Evolutionary conservation across 2,888 invertebrate genomes (phyloP), one percentile per base, ranked within the genome.

Genomic region (Lasioglossum morio): DNA sequence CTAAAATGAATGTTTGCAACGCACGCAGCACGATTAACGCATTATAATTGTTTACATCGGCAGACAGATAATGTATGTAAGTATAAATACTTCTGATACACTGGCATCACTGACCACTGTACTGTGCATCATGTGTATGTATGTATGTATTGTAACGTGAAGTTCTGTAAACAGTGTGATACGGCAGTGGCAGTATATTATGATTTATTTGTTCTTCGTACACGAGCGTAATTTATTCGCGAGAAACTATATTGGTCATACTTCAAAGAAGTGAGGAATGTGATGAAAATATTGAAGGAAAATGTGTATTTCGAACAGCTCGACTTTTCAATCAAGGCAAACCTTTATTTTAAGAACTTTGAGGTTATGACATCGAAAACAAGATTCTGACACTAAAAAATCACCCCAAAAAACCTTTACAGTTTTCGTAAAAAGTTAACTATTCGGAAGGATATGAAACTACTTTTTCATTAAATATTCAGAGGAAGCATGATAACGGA

Each of bases 291-390:
- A 76, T 86, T 69, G 34, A 78, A 48, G n/a, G 30, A 86, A 86
- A 79, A 86, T 86, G 86, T 53, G 77, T 72, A 66, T 78, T 77
- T 37, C 8, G 66, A 76, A 82, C 53, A 74, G 23, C 72, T 72
- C 48, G 57, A 79, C 40, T 43, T 75, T 79, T 43, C 72, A 72
- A 78, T 78, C 63, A 27, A 73, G 57, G 37, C 60, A 53, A 70
- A 77, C 19, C 66, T 74, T 75, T 73, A 78, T 81, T 66, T 82
- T 63, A 46, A 80, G 63, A 82, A 69, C 69, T 48, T 83, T 86
- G 81, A 90, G 92, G 89, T 92, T 92, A 92, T 85, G 81, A 92
- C 82, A 86, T 89, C 78, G n/a, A 86, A 77, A 70, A 83, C 80
- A 79, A 82, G 57, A 81, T 77, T 80, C 82, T 77, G 74, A 78